phyloP scores from a whole-genome alignment of 1,140 invertebrate species.

The Diploscapter pachys region DNA sequence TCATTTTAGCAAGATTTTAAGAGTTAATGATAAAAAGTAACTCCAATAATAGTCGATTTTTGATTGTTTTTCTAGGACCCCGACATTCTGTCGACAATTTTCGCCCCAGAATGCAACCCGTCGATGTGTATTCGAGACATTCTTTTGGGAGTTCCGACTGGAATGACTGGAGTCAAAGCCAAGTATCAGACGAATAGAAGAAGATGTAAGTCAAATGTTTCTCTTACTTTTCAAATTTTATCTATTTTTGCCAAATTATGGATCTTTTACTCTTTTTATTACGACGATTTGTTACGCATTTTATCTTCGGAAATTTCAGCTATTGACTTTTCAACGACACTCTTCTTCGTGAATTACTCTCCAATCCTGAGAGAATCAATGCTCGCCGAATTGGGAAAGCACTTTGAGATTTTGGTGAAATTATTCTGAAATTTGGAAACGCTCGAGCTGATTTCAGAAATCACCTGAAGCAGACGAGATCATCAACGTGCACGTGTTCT shows the following conservation, averaged over 20 bases:
- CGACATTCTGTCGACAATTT: slow-evolving; percentile 41
- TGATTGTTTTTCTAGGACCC: slow-evolving; percentile 36
- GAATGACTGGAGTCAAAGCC: slow-evolving; percentile 43
- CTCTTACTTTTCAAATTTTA: slow-evolving; percentile 3
- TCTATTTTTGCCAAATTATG: not conserved
- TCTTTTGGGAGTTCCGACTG: slow-evolving; percentile 41
- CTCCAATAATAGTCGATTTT: slow-evolving; percentile 12
- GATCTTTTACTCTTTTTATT: too few species aligned
- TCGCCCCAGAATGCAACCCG: slow-evolving; percentile 37
- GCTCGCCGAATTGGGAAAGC: not conserved
- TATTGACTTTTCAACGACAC: slow-evolving; percentile 45
- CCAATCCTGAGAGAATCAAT: slow-evolving; percentile 3
- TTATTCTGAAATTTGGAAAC: too few species aligned
- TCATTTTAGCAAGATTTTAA: not conserved
- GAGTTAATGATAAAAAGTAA: not conserved
- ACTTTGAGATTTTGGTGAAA: not conserved
- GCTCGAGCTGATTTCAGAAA: not conserved
- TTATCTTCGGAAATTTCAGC: slow-evolving; percentile 19
- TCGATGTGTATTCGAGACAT: slow-evolving; percentile 46
- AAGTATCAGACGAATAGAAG: slow-evolving; percentile 49
- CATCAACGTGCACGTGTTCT: slow-evolving; percentile 50
- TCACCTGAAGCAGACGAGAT: slow-evolving; percentile 40
- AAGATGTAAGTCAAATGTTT: slow-evolving; percentile 38
- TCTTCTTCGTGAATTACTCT: slow-evolving; percentile 36
- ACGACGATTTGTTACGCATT: too few species aligned